Conservation (phyloP, 2,888 invertebrate genomes). For the Theretra japonica region DNA sequence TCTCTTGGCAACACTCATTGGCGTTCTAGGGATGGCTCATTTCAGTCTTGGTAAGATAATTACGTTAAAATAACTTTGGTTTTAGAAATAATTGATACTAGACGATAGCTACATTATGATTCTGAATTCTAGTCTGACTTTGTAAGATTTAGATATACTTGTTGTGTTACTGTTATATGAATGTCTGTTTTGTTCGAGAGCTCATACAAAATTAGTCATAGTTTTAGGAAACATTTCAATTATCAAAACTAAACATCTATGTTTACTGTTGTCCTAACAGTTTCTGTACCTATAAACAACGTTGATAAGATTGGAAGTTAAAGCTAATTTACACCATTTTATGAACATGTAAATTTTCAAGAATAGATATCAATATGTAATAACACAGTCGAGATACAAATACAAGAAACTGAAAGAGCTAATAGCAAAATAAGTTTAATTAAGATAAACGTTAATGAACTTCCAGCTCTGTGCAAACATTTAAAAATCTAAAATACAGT, state of each 20-base stretch:
- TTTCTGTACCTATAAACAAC: background rate
- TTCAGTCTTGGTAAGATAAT: slow-evolving; percentile 90
- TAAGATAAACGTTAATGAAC: slow-evolving; percentile 36
- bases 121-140: no score
- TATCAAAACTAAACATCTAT: background rate
- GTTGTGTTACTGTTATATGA: no score
- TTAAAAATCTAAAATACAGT: slow-evolving; percentile 52
- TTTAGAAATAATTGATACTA: no score
- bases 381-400: slow-evolving; percentile 27
- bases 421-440: slow-evolving; percentile 32
- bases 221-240: background rate
- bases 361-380: slow-evolving; percentile 2
- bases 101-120: no score
- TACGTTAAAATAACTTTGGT: background rate
- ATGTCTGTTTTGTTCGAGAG: no score
- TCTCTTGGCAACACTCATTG: slow-evolving; percentile 93
- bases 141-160: no score
- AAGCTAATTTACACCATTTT: background rate
- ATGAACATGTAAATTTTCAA: slow-evolving; percentile 9
- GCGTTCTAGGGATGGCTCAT: slow-evolving; percentile 94
- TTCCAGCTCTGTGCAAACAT: slow-evolving; percentile 52
- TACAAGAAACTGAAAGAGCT: slow-evolving; percentile 28
- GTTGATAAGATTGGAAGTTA: slow-evolving; percentile 10
- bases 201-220: background rate
- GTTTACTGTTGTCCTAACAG: no score